Base-by-base conservation (phyloP, 1,140 invertebrate genomes). In the Apis cerana region DNA sequence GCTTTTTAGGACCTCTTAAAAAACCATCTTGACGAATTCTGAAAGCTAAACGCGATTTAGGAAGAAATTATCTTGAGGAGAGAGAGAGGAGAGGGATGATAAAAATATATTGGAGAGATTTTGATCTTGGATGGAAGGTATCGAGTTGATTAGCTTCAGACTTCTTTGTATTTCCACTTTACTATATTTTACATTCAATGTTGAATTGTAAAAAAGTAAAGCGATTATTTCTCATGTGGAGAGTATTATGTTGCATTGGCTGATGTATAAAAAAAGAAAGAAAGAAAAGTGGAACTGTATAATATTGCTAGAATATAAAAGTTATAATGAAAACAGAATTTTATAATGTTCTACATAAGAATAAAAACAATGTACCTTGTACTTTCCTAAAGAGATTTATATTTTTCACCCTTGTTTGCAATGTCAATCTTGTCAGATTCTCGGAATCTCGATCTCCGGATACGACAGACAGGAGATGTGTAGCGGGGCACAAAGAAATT, bases 401-500 rank as follows among this genome's bases (percentile, higher is more conserved):
- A 15, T 33, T 17, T 8, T 62, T 33, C 9, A 17, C 62, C 50
- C 17, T 21, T 43, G 59, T 64, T 72, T 23, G 23, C 52, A 48
- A 50, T 10, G 50, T 80, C 74, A 67, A 33, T 59, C 56, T 77
- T 13, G 10, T 59, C 23, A 17, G 80, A 62, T 77, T 52, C 71
- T 23, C 17, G 17, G 62, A 75, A 64, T 54, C 27, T 50, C 17
- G 65, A 80, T 80, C 70, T 9, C 4, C 9, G 52, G 70, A 88
- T 78, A 86, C 79, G 58, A 64, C 54, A 74, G 65, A 85, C 43
- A 75, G 23, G 86, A 82, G 50, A 15, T 68, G 65, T 61, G 17
- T 33, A 8, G 50, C 11, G 3, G 61, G 23, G 58, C 54, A 79
- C 83, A 87, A 84, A 84, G 62, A 78, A 74, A 85, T 80, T 83